A percentile compares a stretch with the other conserved stretches of the same genome.
Conservation (phyloP, 2,113 vertebrate genomes). For the Hippocampus barbouri region DNA sequence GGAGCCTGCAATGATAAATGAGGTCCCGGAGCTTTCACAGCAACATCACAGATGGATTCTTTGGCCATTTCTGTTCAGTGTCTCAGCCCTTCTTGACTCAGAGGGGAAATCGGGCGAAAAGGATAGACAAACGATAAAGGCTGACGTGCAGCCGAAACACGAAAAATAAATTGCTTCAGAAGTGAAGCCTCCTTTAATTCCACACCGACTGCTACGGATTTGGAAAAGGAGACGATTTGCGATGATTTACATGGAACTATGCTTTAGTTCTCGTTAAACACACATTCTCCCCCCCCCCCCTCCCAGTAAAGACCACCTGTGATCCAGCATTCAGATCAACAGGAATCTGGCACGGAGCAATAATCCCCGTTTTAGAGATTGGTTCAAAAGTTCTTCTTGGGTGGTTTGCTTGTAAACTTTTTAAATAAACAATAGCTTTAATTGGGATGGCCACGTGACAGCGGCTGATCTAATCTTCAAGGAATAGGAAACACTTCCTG, state of each 20-base stretch:
- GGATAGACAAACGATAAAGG: constrained; percentile 2
- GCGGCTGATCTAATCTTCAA: constrained; percentile 32
- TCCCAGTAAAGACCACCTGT: too few relatives aligned
- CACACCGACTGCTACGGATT: not conserved
- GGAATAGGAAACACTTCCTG: constrained; percentile 34
- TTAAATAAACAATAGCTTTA: constrained; percentile 12
- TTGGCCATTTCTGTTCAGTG: constrained; percentile 18
- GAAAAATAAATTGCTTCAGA: constrained; percentile 17
- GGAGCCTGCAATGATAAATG: constrained; percentile 17
- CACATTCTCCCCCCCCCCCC: too few relatives aligned
- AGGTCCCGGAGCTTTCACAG: constrained; percentile 6
- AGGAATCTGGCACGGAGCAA: not conserved
- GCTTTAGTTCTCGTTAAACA: too few relatives aligned
- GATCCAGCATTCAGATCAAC: not conserved
- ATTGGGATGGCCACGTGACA: constrained; percentile 3
- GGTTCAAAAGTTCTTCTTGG: not conserved
- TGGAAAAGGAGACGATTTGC: not conserved
- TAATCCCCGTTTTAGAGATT: not conserved
- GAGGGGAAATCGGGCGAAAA: not conserved
- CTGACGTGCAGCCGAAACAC: not conserved
- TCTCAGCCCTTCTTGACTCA: constrained; percentile 10
- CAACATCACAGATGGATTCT: not conserved
- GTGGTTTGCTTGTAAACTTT: not conserved
- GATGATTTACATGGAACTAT: not conserved
- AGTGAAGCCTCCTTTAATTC: not conserved